Conservation (phyloP, 1,140 invertebrate genomes). For the Trachymyrmex cornetzi region DNA sequence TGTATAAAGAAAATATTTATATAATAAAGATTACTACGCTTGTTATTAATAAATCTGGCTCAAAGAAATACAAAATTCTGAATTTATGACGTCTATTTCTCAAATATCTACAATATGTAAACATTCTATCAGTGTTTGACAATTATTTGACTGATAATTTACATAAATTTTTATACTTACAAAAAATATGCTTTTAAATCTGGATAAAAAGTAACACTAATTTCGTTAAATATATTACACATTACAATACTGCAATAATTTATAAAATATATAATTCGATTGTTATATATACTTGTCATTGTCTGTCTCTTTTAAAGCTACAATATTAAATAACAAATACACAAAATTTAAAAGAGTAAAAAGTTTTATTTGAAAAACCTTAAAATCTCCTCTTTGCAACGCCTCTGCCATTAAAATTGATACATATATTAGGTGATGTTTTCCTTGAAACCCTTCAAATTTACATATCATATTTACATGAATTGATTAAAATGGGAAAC, state of each 20-base stretch:
- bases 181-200: background rate
- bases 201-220: background rate
- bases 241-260: background rate
- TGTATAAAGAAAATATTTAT: background rate
- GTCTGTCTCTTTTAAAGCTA: slow-evolving; percentile 4
- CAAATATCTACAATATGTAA: background rate
- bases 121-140: background rate
- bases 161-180: slow-evolving; percentile 8
- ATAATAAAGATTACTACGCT: background rate
- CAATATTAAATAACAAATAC: background rate
- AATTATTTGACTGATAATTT: background rate
- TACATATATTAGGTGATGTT: slow-evolving; percentile 9
- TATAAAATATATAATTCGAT: background rate
- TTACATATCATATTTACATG: slow-evolving; percentile 34
- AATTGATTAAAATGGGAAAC: slow-evolving; percentile 4
- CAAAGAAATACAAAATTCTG: background rate
- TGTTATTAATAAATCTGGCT: slow-evolving; percentile 4
- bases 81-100: background rate
- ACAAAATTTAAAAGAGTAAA: background rate
- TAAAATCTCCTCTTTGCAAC: background rate
- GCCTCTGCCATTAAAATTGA: background rate
- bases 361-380: background rate
- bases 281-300: background rate
- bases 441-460: background rate
- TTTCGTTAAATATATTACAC: background rate